Base-by-base conservation (phyloP, 2,113 vertebrate species). In the Poecilia latipinna region DNA sequence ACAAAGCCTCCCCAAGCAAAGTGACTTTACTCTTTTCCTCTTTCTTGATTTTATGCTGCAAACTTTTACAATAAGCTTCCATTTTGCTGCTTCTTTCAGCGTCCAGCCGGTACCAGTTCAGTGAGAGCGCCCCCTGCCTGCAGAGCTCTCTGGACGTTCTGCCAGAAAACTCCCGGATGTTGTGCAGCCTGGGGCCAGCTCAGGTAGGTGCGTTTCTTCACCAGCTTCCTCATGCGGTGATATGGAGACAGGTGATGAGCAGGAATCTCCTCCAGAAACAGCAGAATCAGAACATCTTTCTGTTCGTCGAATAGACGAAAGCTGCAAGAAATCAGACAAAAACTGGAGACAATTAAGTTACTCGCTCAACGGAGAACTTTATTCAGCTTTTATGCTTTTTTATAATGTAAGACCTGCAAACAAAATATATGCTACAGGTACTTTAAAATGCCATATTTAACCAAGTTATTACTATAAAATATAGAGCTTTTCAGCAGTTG, bases 231-330 rank as follows among this genome's bases (percentile, higher is more conserved):
- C 69, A 94, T 92, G 67, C 86, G 88, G 80, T 83, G 78, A 84
- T 93, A 91, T 0, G 91, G 92, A 54, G 94, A 93, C 63, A 95
- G 86, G 61, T 88, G 69, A 4, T 4, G 7, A 51, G 64, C 3
- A 3, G 91, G 91, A 31, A 95, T 94, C 3, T 94, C 94, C 87
- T 95, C 94, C 80, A 95, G 77, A 48, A 95, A 95, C 63, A 95
- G 74, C 80, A 95, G 83, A 65, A 95, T 90, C 76, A 95, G 68
- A 6, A 95, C 93, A 39, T 95, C 94, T 76, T 92, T 92, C 12
- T 88, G 64, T 44, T 95, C 95, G 12, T 95, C 92, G 1, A 95
- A 95, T 35, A 95, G 87, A 10, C 93, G 91, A 75, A 71, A 95
- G 44, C 92, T 95, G 4, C 69, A 22, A 37, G 35, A 37, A 10